Evolutionary conservation across 2,797 vertebrate species (phyloP), one percentile per base, ranked within the genome.

Genomic region (Sebastiscus albofasciatus): DNA sequence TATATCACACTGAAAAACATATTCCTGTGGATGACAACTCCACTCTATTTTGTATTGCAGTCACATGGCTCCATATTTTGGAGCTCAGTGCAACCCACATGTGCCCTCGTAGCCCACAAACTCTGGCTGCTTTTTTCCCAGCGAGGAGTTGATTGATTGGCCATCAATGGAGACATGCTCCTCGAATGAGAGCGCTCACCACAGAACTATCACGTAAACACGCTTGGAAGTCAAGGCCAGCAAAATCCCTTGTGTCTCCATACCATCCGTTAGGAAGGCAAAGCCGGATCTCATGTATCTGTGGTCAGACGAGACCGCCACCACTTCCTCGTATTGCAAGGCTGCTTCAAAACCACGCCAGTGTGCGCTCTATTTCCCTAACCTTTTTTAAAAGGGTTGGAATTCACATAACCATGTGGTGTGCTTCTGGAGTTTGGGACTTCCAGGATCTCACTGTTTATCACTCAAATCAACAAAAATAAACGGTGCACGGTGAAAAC

Each of bases 301-400:
- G 96, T 94, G 95, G 96, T 96, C 91, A 92, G 93, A 92, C 93
- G 26, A 94, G 91, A 95, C 95, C 94, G 94, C 94, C 88, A 89
- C 95, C 95, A 95, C 95, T 96, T 96, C 95, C 95, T 95, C 82
- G 69, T 94, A 93, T 92, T 94, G 94, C 95, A 86, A 94, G 94
- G 90, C 93, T 92, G 94, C 93, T 89, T 92, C 71, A 81, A 94
- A 92, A 94, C 94, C 93, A 91, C 92, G 90, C 91, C 92, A 94
- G 89, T 87, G 89, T 87, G 91, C 80, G 86, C 90, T 95, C 92
- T 80, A 73, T 94, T 93, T 90, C 86, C 89, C 81, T 85, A 88
- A 87, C 80, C 87, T 86, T 87, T 88, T 90, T 91, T 72, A 22
- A 89, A 49, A 82, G 86, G 80, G 64, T 87, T 92, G 94, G 93